These are phyloP conservation scores for Phataginus tetradactyla DNA, from an alignment of 2,797 vertebrate genomes.

Conservation along the genomic window DNA sequence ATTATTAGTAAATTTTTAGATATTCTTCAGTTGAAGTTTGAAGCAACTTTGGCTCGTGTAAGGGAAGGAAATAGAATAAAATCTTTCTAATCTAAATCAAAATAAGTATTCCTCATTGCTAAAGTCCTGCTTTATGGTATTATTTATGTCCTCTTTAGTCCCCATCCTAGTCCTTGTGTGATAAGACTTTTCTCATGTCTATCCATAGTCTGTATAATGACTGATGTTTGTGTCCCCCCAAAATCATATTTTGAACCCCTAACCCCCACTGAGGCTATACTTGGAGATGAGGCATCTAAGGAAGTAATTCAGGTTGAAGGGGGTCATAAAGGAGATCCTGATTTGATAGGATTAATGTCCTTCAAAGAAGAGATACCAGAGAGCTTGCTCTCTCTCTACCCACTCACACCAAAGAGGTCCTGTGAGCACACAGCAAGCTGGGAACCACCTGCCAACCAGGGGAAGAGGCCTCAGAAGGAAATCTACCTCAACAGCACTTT, in stretches of 20 bases:
- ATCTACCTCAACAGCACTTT: neutral
- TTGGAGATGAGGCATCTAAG: neutral
- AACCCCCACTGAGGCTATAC: neutral
- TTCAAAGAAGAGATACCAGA: neutral
- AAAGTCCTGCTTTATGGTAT: neutral
- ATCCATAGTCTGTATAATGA: neutral
- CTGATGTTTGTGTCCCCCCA: fast-evolving
- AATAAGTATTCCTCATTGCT: neutral
- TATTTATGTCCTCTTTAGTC: neutral
- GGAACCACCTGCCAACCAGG: neutral
- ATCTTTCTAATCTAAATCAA: neutral
- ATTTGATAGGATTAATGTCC: neutral
- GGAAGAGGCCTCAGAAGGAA: neutral
- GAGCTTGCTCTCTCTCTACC: neutral
- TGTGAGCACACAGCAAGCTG: neutral
- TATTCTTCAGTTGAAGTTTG: neutral
- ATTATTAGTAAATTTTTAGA: neutral
- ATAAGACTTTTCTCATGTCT: neutral
- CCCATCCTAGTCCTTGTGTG: neutral
- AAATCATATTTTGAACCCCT: neutral
- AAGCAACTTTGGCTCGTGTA: neutral
- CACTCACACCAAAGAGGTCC: neutral
- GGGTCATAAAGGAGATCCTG: neutral
- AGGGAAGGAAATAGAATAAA: neutral
- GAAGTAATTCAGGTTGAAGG: neutral